Conservation (phyloP, 2,113 vertebrate genomes). For the Origma solitaria region DNA sequence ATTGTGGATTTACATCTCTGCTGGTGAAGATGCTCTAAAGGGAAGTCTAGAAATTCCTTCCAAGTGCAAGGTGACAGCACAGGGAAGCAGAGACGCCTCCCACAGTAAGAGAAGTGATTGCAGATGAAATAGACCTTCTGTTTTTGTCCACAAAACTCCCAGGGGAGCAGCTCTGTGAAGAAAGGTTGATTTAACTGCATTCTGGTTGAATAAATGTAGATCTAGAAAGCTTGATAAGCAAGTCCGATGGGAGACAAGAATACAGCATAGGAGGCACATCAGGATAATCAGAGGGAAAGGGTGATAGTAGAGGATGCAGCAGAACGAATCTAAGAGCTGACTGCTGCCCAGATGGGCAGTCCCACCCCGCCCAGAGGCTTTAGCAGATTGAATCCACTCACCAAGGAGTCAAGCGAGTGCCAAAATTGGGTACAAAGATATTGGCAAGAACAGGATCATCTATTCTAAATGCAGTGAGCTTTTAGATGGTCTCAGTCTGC, state of each 20-base stretch:
- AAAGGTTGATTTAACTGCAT: not conserved
- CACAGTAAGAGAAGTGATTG: not conserved
- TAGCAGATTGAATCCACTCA: not conserved
- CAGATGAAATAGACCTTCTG: not conserved
- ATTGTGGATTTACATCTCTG: not conserved
- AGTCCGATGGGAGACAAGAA: not conserved
- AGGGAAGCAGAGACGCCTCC: not conserved
- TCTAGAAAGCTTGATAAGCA: not conserved
- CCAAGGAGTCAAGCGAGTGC: not conserved
- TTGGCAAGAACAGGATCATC: not conserved
- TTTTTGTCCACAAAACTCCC: not conserved
- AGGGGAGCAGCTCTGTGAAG: not conserved
- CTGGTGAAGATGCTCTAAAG: not conserved
- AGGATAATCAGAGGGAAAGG: not conserved
- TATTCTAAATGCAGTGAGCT: not conserved
- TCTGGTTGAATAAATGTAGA: not conserved
- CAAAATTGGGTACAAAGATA: not conserved
- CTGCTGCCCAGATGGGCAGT: not conserved
- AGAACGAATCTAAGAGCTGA: not conserved
- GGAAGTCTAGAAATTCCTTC: not conserved
- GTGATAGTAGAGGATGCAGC: not conserved
- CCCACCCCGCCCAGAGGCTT: not conserved
- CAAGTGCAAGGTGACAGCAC: not conserved
- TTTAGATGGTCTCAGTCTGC: not conserved
- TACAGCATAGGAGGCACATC: not conserved